Evolutionary conservation across 2,113 vertebrate genomes (phyloP), one percentile per base, ranked within the genome.

Genomic region (Notarius quadriscutis): DNA sequence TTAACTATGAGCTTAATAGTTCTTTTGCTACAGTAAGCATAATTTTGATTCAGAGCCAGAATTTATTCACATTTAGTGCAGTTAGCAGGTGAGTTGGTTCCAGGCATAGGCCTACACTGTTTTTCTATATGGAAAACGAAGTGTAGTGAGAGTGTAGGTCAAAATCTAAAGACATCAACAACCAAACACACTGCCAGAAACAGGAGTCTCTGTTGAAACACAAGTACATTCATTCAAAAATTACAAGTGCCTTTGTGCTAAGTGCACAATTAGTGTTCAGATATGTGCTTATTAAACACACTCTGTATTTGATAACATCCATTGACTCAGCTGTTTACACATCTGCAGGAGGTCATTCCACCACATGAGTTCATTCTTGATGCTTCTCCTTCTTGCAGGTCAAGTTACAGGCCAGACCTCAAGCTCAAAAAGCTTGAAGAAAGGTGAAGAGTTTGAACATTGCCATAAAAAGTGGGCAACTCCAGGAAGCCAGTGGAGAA

Each of bases 241-340:
- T 74, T 71, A 71, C 67, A 74, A 74, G 71, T 51, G 41, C 20
- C 10, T 25, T 51, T 25, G 18, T 30, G 14, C 18, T 57, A 79
- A 79, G 50, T 55, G 50, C 12, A n/a, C 57, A 57, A 79, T 79
- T 55, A 57, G 6, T 27, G 14, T 79, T 78, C 25, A n/a, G 75
- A n/a, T 55, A 27, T 15, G 74, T 78, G 75, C 11, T 55, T 78
- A 78, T 55, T 78, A 78, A 78, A 55, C 75, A 57, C 75, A 55
- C n/a, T 79, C 77, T 55, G 77, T 55, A 30, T 79, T 57, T 15
- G 12, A n/a, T 57, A 55, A 79, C 51, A 79, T 51, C 51, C 51
- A 55, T n/a, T 57, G n/a, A 79, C 2, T 27, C 51, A 27, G 77
- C 77, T 57, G 2, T 79, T 57, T 30, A 79, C 51, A 17, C 7